A percentile compares a stretch with the other conserved stretches of the same genome.
Evolutionary conservation across 2,113 vertebrate species (phyloP).

Genomic region (Pollimyrus isidori): DNA sequence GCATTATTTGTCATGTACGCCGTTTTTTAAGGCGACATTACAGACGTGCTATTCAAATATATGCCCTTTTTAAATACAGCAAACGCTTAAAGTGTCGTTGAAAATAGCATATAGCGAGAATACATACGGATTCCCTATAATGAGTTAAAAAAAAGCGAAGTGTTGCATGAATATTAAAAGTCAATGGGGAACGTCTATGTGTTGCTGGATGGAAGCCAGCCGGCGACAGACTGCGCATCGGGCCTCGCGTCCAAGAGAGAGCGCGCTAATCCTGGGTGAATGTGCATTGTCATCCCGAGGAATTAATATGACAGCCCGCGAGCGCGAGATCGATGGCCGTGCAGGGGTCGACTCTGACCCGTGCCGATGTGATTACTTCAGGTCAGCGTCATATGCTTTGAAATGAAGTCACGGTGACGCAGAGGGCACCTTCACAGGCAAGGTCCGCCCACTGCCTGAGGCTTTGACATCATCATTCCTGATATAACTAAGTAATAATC

Average conservation of each 20-base stretch:
- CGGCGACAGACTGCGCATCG: constrained; percentile 21
- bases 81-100: not conserved
- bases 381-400: not conserved
- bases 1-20: not conserved
- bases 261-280: constrained; percentile 9
- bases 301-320: constrained; percentile 13
- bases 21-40: not conserved
- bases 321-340: not conserved
- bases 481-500: not conserved
- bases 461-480: not conserved
- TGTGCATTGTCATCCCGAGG: constrained; percentile 20
- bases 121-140: not conserved
- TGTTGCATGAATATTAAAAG: not conserved
- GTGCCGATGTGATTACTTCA: not conserved
- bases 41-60: not conserved
- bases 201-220: constrained; percentile 18
- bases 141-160: not conserved
- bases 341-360: not conserved
- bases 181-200: not conserved
- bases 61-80: not conserved
- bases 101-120: not conserved
- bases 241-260: constrained; percentile 1
- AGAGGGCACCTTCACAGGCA: not conserved
- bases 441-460: not conserved
- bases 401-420: not conserved